A percentile compares a stretch with the other conserved stretches of the same genome.
These are phyloP conservation scores for Zosterops borbonicus DNA, from an alignment of 2,113 vertebrate species.

Conservation along the genomic window DNA sequence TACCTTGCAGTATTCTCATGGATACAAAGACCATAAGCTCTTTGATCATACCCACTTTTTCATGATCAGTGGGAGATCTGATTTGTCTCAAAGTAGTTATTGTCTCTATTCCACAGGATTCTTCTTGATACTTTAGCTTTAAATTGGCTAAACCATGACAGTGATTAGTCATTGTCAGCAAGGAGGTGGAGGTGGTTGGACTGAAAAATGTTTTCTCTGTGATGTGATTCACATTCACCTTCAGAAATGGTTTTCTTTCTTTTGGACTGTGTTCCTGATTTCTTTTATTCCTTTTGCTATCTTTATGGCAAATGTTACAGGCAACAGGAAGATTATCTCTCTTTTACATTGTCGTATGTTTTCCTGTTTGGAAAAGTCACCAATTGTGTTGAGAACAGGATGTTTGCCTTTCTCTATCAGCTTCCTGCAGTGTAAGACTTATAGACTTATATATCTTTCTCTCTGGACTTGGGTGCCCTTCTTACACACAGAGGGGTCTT, in stretches of 20 bases:
- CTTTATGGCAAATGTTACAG: neutral
- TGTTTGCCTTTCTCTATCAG: neutral
- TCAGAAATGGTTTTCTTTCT: neutral
- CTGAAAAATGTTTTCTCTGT: neutral
- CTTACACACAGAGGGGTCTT: neutral
- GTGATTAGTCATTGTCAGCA: neutral
- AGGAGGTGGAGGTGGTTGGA: neutral
- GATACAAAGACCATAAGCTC: neutral
- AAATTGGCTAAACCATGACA: neutral
- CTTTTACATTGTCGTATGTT: neutral
- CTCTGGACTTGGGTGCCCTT: neutral
- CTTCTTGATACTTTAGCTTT: neutral
- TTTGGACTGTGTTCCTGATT: neutral
- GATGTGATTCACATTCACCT: neutral
- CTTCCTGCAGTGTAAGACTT: neutral
- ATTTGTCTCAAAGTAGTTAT: neutral
- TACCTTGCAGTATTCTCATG: neutral
- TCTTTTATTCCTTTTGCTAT: neutral
- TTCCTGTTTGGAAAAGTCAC: slow-evolving; percentile 5
- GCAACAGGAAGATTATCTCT: neutral
- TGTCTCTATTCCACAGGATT: neutral
- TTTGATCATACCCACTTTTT: neutral
- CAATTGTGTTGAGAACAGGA: neutral
- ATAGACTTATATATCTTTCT: neutral
- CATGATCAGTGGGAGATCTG: neutral